These are phyloP conservation scores for Scaeva pyrastri DNA, from an alignment of 2,888 invertebrate genomes.

Conservation along the genomic window DNA sequence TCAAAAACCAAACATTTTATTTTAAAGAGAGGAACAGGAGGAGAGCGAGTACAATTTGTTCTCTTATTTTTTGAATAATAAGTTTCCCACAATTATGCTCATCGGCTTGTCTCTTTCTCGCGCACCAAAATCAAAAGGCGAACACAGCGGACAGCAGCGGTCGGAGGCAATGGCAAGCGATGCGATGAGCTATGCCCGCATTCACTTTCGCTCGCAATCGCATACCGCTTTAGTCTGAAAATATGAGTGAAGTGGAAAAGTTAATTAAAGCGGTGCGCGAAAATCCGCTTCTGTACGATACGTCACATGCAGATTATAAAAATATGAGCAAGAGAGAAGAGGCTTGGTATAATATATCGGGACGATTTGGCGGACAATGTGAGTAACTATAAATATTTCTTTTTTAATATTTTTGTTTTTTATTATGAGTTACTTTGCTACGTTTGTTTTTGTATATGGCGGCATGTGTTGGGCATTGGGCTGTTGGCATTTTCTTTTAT, in stretches of 20 bases:
- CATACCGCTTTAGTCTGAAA: slow-evolving; percentile 19
- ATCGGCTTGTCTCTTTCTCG: neutral
- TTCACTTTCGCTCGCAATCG: slow-evolving; percentile 8
- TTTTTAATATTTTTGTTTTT: neutral
- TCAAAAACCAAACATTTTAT: neutral
- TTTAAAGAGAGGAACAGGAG: neutral
- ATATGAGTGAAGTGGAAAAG: slow-evolving; percentile 23
- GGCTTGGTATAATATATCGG: slow-evolving; percentile 8
- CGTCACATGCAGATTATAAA: slow-evolving; percentile 12
- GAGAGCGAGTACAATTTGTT: neutral
- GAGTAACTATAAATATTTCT: neutral
- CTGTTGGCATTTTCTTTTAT: neutral
- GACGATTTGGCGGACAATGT: neutral
- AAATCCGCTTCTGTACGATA: slow-evolving; percentile 2
- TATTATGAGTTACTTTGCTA: neutral
- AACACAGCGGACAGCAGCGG: neutral
- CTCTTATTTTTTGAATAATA: neutral
- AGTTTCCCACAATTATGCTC: neutral
- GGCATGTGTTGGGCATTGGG: no score
- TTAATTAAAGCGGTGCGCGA: slow-evolving; percentile 3
- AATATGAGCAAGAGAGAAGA: neutral
- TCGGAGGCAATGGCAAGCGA: neutral
- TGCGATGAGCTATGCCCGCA: slow-evolving; percentile 8
- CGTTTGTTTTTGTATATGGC: no score
- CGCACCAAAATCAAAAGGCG: neutral